phyloP scores from a whole-genome alignment of 2,113 vertebrate genomes.

The Mus pahari region DNA sequence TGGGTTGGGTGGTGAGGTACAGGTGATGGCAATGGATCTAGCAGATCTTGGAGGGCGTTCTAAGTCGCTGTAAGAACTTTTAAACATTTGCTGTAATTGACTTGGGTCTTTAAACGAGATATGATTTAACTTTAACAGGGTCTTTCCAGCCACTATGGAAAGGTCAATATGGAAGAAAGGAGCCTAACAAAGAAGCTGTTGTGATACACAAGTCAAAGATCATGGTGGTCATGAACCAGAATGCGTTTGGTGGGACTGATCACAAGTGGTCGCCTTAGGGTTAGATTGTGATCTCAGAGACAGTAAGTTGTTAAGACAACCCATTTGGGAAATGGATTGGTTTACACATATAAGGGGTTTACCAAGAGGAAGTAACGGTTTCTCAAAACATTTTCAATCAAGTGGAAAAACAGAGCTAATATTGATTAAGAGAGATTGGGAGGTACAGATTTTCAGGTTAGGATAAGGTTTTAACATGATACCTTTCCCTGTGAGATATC shows the following conservation, averaged over 20 bases:
- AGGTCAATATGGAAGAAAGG: neutral
- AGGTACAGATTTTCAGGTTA: neutral
- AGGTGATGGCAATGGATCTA: rapidly evolving
- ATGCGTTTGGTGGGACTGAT: neutral
- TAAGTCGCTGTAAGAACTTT: neutral
- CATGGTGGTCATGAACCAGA: neutral
- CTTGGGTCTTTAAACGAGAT: neutral
- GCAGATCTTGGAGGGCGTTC: neutral
- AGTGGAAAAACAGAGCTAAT: neutral
- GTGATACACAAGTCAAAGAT: neutral
- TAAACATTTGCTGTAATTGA: neutral
- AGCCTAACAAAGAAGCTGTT: neutral
- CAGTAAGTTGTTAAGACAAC: neutral
- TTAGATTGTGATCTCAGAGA: constrained; percentile 19
- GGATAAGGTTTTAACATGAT: neutral
- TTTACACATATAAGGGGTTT: neutral
- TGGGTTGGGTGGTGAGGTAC: neutral
- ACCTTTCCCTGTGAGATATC: neutral
- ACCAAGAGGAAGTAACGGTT: neutral
- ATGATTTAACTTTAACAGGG: neutral
- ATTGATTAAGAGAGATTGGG: neutral
- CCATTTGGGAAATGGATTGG: neutral
- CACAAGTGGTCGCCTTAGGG: neutral
- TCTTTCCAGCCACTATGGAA: neutral
- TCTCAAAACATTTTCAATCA: neutral